Evolutionary conservation across 2,888 invertebrate genomes (phyloP), one percentile per base, ranked within the genome.

Genomic region (Eudasyphora cyanicolor): DNA sequence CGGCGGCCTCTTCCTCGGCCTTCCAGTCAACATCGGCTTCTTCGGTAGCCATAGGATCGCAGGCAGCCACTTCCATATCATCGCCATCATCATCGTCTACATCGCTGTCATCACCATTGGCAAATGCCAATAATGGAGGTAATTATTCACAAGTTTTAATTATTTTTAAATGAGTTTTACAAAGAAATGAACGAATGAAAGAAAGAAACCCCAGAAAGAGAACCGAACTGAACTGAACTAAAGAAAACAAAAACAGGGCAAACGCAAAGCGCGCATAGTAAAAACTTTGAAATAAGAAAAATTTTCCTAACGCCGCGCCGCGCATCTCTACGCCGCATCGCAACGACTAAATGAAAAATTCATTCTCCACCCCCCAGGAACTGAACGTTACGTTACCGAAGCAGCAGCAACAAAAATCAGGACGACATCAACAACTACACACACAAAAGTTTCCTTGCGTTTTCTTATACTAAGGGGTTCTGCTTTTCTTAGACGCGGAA

Each of bases 31-130:
- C 90, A 82, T 89, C 91, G 77, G 88, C 89, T 57, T 90, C 93
- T 84, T 92, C 92, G 87, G 88, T 89, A 82, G 87, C 89, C 21
- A 87, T 95, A 94, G 93, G 95, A 93, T 92, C 96, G 95, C 95
- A 96, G 94, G 94, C 94, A 32, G 86, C 87, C 79, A 85, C 87
- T 71, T 86, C 87, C 64, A 86, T 91, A 84, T 91, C 92, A 86
- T 88, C 89, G 32, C 75, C 82, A 45, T 91, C 94, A 93, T 92
- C 93, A 93, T 90, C 94, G 93, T 89, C 89, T 74, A 88, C 89
- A 21, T 89, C 89, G 75, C 85, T 89, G 93, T 89, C 90, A 88
- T 90, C 88, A 85, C 90, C 89, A 86, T 87, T 90, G 87, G 89
- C 89, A 86, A 91, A 89, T 89, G 88, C 89, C 88, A 91, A 89